Conservation (phyloP, 2,113 vertebrate species). For the Poeciliopsis turrubarensis region DNA sequence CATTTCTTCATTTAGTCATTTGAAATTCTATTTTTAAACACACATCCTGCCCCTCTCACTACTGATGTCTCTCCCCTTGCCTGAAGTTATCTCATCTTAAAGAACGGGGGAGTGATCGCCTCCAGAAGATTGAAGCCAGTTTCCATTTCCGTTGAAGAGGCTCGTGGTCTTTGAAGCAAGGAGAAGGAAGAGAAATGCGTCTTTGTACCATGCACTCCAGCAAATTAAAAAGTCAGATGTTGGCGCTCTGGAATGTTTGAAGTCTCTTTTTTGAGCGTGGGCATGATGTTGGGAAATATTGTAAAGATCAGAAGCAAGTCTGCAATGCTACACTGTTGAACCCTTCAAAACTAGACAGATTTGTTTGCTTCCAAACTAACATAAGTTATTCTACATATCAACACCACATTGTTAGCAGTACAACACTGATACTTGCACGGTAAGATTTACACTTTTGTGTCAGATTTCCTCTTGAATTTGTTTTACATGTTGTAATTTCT, state of each 20-base stretch:
- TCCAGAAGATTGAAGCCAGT: conserved; percentile 12
- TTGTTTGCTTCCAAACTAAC: no score
- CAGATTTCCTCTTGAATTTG: no score
- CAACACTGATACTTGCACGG: no score
- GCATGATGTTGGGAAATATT: conserved; percentile 3
- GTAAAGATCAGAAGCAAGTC: neutral
- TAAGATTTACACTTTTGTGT: no score
- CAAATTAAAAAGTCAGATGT: conserved; percentile 25
- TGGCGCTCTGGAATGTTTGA: neutral
- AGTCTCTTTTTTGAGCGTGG: conserved; percentile 5
- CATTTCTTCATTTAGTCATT: conserved; percentile 44
- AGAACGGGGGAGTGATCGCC: conserved; percentile 38
- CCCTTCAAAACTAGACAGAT: no score
- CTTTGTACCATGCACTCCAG: conserved; percentile 32
- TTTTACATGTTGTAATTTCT: no score
- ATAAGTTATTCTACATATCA: no score
- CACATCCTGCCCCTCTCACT: conserved; percentile 22
- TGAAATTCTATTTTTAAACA: conserved; percentile 48
- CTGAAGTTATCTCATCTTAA: conserved; percentile 40
- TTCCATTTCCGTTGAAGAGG: conserved; percentile 20
- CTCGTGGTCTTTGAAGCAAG: conserved; percentile 30
- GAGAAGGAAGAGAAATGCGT: conserved; percentile 22
- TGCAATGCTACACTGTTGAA: no score
- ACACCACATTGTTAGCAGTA: no score
- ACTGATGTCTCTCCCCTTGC: conserved; percentile 14